These are phyloP conservation scores for Desmophyllum pertusum DNA, from an alignment of 92 coral and sea anemone species.

Conservation along the genomic window DNA sequence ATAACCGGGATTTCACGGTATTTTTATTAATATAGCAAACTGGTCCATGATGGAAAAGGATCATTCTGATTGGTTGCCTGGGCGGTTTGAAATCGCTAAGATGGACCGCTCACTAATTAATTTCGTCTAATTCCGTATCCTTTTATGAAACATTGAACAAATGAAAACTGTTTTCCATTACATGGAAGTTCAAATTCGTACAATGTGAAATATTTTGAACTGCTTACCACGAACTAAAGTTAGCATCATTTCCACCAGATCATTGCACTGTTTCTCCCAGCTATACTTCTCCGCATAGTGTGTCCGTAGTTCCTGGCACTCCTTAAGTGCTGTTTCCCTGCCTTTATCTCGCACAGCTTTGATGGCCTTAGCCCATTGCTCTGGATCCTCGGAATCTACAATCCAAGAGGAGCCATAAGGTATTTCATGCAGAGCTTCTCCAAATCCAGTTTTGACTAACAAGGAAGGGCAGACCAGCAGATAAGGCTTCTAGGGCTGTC, in stretches of 20 bases:
- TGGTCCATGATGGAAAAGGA: too few species aligned
- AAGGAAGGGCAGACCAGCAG: slow-evolving; percentile 5
- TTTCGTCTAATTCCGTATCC: too few species aligned
- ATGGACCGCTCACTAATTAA: too few species aligned
- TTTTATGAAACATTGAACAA: too few species aligned
- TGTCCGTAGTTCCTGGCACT: background rate
- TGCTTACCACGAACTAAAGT: background rate
- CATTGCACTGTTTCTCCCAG: background rate
- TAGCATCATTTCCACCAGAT: background rate
- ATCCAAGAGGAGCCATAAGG: background rate
- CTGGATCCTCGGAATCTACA: background rate
- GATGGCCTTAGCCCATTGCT: background rate
- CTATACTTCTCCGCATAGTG: background rate
- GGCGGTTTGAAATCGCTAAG: too few species aligned
- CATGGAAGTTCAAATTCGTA: too few species aligned
- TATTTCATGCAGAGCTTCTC: background rate
- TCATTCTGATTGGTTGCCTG: too few species aligned
- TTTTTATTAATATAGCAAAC: too few species aligned
- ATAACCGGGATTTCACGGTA: too few species aligned
- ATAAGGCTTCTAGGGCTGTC: background rate
- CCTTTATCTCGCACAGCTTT: background rate
- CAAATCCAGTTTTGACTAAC: background rate
- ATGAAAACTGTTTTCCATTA: too few species aligned
- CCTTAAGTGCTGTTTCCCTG: background rate
- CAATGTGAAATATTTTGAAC: too few species aligned